Base-by-base conservation (phyloP, 1,140 invertebrate genomes). In the Microplitis demolitor region DNA sequence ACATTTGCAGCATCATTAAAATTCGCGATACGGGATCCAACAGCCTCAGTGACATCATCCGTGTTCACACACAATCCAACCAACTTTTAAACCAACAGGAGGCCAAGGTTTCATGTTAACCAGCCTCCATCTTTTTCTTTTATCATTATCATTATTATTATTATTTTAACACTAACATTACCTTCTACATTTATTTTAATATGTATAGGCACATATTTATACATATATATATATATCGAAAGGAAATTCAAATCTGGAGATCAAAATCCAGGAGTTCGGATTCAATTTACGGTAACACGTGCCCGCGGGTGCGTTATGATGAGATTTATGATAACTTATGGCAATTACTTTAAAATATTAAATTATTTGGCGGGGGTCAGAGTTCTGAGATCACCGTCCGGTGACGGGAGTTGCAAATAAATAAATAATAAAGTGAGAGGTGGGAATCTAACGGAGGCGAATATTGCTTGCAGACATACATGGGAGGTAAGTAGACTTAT, bases 1-100 rank as follows among this genome's bases (percentile, higher is more conserved):
- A 86, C 86, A 87, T 87, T 87, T 87, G 86, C 86, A 87, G 81
- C 86, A 82, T 87, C 86, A 87, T 87, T 87, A 87, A 87, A 87
- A 87, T 87, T 87, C 85, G 85, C 85, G 86, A 87, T 87, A 87
- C 84, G 82, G 80, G 82, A 87, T 87, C 86, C 84, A 87, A 86
- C 86, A 87, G 84, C 82, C 80, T 79, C 79, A 78, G 80, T 84
- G 84, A 86, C 85, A 86, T 85, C 83, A 85, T 82, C 84, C 82
- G 82, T 81, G 80, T 83, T 84, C 84, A 79, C 83, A 45, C 39
- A 80, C 81, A 79, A 82, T 71, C 83, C 78, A 84, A 81, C 84
- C 39, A 45, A 45, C 39, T 45, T 45, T 45, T 85, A 87, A 87
- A 86, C 84, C 84, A 85, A 83, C 77, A 76, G 72, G 74, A 72